phyloP scores from a whole-genome alignment of 2,113 vertebrate species.

The Nesogale talazaci region DNA sequence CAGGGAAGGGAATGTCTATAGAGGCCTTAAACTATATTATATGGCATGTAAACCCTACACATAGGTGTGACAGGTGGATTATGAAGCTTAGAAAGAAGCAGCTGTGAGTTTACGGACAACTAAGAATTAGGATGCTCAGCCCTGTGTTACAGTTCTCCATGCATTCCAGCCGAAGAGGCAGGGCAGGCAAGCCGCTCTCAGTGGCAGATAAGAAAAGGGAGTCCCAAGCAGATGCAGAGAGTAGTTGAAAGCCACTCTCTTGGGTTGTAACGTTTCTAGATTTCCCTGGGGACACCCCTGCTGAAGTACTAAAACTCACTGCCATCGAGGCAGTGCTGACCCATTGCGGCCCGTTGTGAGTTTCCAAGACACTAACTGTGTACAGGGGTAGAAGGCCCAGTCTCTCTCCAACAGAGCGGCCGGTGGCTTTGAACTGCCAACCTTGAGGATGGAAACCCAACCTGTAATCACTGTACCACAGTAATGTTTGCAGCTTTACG shows the following conservation, averaged over 20 bases:
- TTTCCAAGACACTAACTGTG: too few species aligned
- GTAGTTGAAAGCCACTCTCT: background rate
- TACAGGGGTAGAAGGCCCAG: too few species aligned
- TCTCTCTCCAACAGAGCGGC: background rate
- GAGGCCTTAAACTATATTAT: background rate
- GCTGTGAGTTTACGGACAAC: background rate
- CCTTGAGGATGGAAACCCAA: too few species aligned
- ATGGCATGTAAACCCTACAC: background rate
- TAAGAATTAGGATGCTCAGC: background rate
- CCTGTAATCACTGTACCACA: too few species aligned
- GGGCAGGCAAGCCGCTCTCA: background rate
- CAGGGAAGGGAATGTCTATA: background rate
- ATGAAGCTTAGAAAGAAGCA: background rate
- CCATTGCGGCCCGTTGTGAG: too few species aligned
- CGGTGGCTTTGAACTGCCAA: too few species aligned
- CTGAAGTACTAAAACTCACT: too few species aligned
- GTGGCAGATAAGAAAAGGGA: background rate
- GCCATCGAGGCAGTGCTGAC: too few species aligned
- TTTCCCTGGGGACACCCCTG: too few species aligned
- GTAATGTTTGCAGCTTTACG: background rate
- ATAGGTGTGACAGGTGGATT: background rate
- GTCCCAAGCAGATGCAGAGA: background rate
- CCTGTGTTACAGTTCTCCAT: background rate
- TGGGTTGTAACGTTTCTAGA: background rate
- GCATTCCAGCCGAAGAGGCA: fast-evolving